Conservation (phyloP, 2,888 invertebrate genomes). For the Drosophila vallismaia region DNA sequence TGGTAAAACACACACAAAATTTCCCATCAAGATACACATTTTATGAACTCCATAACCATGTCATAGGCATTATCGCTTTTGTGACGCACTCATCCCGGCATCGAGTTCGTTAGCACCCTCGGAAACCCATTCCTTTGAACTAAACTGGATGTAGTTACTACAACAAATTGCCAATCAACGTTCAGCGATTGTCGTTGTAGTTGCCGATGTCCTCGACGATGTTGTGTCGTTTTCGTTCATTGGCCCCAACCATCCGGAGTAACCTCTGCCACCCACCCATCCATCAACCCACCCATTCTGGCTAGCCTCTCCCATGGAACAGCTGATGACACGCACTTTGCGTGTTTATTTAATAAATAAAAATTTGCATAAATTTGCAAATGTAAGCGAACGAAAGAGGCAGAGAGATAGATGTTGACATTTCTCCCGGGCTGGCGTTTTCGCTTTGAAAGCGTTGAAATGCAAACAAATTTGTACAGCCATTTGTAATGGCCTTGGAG, state of each 20-base stretch:
- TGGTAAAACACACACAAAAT: neutral
- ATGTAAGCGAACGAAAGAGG: slow-evolving; percentile 32
- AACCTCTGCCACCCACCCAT: neutral
- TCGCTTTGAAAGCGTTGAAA: slow-evolving; percentile 25
- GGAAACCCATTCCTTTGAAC: slow-evolving; percentile 26
- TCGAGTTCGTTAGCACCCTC: slow-evolving; percentile 52
- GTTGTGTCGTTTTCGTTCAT: slow-evolving; percentile 45
- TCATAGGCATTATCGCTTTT: slow-evolving; percentile 30
- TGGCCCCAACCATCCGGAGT: slow-evolving; percentile 39
- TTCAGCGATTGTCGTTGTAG: slow-evolving; percentile 42
- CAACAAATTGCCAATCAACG: slow-evolving; percentile 66
- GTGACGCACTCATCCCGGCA: slow-evolving; percentile 11
- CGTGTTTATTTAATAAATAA: slow-evolving; percentile 77
- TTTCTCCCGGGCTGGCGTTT: slow-evolving; percentile 15
- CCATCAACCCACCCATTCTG: slow-evolving; percentile 9
- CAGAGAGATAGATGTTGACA: slow-evolving; percentile 24
- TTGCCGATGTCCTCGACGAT: slow-evolving; percentile 47
- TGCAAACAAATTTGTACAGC: slow-evolving; percentile 44
- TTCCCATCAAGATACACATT: slow-evolving; percentile 7
- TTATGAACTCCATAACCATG: slow-evolving; percentile 36
- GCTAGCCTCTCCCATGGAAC: slow-evolving; percentile 21
- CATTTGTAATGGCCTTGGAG: slow-evolving; percentile 6
- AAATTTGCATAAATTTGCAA: slow-evolving; percentile 72
- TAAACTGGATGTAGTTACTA: slow-evolving; percentile 42
- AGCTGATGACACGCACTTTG: slow-evolving; percentile 67